Evolutionary conservation across 2,113 vertebrate species (phyloP).

Genomic region (Crotalus viridis): DNA sequence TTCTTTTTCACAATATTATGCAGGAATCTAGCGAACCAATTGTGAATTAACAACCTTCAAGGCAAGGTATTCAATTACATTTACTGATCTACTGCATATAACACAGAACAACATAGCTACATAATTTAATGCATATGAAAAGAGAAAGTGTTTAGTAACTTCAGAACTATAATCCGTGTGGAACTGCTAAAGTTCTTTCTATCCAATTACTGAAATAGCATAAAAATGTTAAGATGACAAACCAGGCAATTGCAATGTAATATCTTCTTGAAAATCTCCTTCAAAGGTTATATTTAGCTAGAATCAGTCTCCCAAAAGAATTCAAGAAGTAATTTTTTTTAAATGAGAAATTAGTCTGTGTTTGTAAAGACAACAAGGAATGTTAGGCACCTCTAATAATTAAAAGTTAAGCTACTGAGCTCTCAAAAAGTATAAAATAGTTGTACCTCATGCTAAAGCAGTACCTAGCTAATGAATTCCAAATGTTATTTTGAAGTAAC

Average conservation of each 20-base stretch:
- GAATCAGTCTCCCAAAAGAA: background rate
- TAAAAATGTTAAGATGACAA: background rate
- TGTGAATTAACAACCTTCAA: background rate
- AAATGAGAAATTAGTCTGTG: background rate
- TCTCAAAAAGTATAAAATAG: background rate
- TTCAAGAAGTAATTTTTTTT: background rate
- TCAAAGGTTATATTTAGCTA: background rate
- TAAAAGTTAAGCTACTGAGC: background rate
- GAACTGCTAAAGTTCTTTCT: background rate
- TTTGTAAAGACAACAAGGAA: background rate
- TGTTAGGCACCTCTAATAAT: background rate
- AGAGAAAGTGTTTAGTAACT: background rate
- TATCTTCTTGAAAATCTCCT: background rate
- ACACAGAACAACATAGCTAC: background rate
- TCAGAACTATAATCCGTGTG: background rate
- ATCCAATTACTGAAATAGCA: background rate
- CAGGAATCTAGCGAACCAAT: background rate
- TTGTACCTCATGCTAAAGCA: background rate
- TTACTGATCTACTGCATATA: background rate
- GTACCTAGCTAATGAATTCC: background rate
- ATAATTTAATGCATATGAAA: background rate
- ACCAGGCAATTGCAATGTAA: background rate
- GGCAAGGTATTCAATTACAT: background rate
- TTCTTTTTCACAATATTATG: background rate
- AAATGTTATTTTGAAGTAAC: background rate